Evolutionary conservation across 2,113 vertebrate genomes (phyloP).

Genomic region (Acanthochromis polyacanthus): DNA sequence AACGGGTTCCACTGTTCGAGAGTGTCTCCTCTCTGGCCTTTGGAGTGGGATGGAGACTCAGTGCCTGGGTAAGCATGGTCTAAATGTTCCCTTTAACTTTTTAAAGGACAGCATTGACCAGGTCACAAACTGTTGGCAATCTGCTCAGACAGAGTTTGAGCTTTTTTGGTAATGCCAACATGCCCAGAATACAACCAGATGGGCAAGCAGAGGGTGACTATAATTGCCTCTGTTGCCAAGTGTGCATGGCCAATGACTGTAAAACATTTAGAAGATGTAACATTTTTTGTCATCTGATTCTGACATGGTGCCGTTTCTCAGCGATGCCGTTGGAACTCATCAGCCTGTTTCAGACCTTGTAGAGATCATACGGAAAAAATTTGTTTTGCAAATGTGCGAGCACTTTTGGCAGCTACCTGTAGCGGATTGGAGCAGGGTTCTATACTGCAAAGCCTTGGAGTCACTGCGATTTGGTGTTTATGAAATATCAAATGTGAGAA

Average conservation of each 20-base stretch:
- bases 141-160: conserved; percentile 16
- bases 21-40: conserved; percentile 95
- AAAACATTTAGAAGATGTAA: conserved; percentile 29
- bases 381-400: conserved; percentile 24
- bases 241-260: conserved; percentile 23
- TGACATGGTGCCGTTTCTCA: not conserved
- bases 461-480: conserved; percentile 13
- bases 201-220: conserved; percentile 36
- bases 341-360: conserved; percentile 22
- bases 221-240: conserved; percentile 50
- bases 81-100: conserved; percentile 48
- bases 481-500: conserved; percentile 26
- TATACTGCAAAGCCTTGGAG: conserved; percentile 10
- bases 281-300: not conserved
- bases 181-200: conserved; percentile 49
- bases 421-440: not conserved
- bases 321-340: not conserved
- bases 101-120: conserved; percentile 26
- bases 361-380: conserved; percentile 9
- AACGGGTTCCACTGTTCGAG: conserved; percentile 92
- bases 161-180: conserved; percentile 4
- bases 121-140: conserved; percentile 18
- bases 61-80: conserved; percentile 90
- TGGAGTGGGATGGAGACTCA: conserved; percentile 94
- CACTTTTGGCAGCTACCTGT: conserved; percentile 7